phyloP scores from a whole-genome alignment of 1,140 invertebrate genomes.

The Plodia interpunctella region DNA sequence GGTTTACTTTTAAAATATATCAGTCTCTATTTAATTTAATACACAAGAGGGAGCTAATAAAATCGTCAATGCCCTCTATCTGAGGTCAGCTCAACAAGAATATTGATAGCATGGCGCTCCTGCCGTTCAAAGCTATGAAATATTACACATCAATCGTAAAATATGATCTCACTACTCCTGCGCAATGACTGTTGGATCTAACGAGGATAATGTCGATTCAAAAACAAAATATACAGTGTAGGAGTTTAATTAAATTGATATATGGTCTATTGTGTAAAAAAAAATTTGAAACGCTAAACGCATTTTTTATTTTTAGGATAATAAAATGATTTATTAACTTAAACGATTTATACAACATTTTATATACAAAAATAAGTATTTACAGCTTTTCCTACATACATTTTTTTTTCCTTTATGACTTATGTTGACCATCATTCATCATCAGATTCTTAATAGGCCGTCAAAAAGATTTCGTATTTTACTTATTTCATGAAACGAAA shows the following conservation, averaged over 20 bases:
- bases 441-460: too few relatives aligned
- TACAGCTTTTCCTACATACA: too few relatives aligned
- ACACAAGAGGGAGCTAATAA: background rate
- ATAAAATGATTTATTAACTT: too few relatives aligned
- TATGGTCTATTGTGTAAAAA: too few relatives aligned
- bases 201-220: background rate
- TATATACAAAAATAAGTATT: too few relatives aligned
- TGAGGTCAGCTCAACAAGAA: constrained; percentile 1
- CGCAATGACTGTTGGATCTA: background rate
- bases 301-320: too few relatives aligned
- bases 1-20: background rate
- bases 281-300: too few relatives aligned
- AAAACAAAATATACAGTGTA: background rate
- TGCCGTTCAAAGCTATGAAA: constrained; percentile 4
- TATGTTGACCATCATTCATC: too few relatives aligned
- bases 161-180: background rate
- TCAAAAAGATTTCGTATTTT: too few relatives aligned
- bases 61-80: constrained; percentile 3
- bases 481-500: background rate
- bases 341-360: too few relatives aligned
- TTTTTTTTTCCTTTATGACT: too few relatives aligned
- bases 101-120: constrained; percentile 1
- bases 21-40: background rate
- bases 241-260: background rate
- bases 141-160: background rate